phyloP scores from a whole-genome alignment of 2,113 vertebrate species.

The Apodemus speciosus region DNA sequence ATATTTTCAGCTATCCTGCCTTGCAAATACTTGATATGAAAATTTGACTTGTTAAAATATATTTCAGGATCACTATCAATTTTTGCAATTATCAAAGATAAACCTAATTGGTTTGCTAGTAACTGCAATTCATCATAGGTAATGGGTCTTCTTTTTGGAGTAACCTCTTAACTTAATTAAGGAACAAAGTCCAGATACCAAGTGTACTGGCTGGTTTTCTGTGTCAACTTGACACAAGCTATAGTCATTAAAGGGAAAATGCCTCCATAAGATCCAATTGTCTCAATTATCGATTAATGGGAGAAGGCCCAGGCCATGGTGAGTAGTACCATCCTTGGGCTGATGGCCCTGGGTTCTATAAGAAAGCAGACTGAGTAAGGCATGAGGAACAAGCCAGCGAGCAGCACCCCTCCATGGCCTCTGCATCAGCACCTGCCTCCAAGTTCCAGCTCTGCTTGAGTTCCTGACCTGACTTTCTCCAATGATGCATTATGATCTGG shows the following conservation, averaged over 20 bases:
- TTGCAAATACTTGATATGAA: background rate
- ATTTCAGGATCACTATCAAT: background rate
- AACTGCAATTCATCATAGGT: background rate
- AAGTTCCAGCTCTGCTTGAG: background rate
- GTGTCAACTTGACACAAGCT: background rate
- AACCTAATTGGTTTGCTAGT: background rate
- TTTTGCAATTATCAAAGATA: background rate
- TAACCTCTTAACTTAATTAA: background rate
- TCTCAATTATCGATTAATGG: background rate
- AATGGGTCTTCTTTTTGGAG: constrained; percentile 25
- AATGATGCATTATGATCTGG: background rate
- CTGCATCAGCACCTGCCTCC: background rate
- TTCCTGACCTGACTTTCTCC: background rate
- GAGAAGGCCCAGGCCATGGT: background rate
- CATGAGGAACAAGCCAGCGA: background rate
- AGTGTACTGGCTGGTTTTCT: background rate
- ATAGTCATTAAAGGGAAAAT: background rate
- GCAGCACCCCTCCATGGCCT: background rate
- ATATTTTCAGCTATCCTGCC: background rate
- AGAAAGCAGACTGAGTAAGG: background rate
- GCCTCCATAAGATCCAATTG: background rate
- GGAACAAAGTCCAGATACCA: background rate
- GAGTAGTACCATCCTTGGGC: background rate
- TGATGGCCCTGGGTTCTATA: background rate
- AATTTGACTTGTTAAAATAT: background rate